Percentiles rank a stretch among this genome's conserved stretches.
phyloP scores from a whole-genome alignment of 1,140 invertebrate species.

The Orussus abietinus region DNA sequence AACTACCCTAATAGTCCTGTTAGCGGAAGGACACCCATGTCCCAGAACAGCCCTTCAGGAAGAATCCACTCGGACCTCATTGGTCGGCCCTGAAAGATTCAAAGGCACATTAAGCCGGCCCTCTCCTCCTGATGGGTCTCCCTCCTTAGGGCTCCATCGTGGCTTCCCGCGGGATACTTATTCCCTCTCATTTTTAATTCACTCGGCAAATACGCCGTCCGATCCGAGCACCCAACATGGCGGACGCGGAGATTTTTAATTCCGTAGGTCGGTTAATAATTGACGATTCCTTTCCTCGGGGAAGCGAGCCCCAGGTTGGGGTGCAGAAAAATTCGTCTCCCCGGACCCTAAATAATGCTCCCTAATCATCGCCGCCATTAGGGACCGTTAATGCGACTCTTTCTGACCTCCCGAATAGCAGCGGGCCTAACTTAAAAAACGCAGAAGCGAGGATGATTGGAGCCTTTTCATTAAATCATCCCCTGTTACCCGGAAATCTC shows the following conservation, averaged over 20 bases:
- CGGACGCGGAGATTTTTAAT: conserved; percentile 45
- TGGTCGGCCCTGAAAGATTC: conserved; percentile 12
- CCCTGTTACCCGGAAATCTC: too few relatives aligned
- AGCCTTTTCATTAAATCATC: too few relatives aligned
- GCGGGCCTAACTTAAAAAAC: too few relatives aligned
- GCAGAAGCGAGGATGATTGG: too few relatives aligned
- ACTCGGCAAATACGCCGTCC: conserved; percentile 42
- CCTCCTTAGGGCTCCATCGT: conserved; percentile 29
- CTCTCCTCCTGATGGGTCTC: conserved; percentile 41
- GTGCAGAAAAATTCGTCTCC: conserved; percentile 24
- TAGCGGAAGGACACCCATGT: too few relatives aligned
- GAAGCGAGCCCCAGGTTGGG: conserved; percentile 17
- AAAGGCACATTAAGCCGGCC: conserved; percentile 38
- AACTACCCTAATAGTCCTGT: too few relatives aligned
- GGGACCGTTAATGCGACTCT: conserved; percentile 33
- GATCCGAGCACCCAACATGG: background rate
- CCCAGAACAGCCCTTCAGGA: too few relatives aligned
- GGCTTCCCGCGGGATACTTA: conserved; percentile 32
- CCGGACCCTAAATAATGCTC: conserved; percentile 42
- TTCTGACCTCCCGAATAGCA: too few relatives aligned
- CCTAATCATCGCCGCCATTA: conserved; percentile 47
- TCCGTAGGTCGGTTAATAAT: conserved; percentile 44
- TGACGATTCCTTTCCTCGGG: conserved; percentile 33
- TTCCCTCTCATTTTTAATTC: conserved; percentile 51
- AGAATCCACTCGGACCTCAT: too few relatives aligned